Percentiles rank a stretch among this genome's conserved stretches.
Evolutionary conservation across 2,797 vertebrate species (phyloP).

Genomic region (Notamacropus eugenii): DNA sequence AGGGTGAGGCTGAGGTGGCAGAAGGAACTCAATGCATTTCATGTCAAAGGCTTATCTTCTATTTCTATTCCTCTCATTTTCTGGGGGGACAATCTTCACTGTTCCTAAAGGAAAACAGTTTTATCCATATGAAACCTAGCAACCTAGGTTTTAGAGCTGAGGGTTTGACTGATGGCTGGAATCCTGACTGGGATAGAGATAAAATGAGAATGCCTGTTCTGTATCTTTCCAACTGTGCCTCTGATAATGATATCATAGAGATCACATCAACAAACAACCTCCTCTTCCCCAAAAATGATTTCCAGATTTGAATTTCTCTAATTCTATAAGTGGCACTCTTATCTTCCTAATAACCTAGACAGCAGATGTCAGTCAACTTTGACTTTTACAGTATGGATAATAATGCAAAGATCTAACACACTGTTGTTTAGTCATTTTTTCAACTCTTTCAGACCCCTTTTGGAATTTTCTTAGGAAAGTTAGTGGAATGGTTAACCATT

Average conservation of each 20-base stretch:
- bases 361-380: not conserved
- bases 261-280: not conserved
- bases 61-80: not conserved
- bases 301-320: not conserved
- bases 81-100: slow-evolving; percentile 16
- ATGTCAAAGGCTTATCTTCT: slow-evolving; percentile 21
- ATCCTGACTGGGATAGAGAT: not conserved
- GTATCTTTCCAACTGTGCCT: not conserved
- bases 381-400: not conserved
- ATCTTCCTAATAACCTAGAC: not conserved
- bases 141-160: not conserved
- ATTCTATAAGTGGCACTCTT: not conserved
- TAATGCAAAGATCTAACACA: not conserved
- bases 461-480: not conserved
- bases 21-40: slow-evolving; percentile 45
- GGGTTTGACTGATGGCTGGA: not conserved
- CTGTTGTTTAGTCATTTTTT: not conserved
- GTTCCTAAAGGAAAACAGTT: slow-evolving; percentile 18
- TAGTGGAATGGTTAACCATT: not conserved
- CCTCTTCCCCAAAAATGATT: not conserved
- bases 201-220: not conserved
- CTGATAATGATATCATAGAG: not conserved
- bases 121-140: not conserved
- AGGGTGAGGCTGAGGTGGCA: slow-evolving; percentile 13
- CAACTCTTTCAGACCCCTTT: not conserved